Evolutionary conservation across 2,113 vertebrate species (phyloP), one percentile per base, ranked within the genome.

Genomic region (Forbesichthys papilliferus): DNA sequence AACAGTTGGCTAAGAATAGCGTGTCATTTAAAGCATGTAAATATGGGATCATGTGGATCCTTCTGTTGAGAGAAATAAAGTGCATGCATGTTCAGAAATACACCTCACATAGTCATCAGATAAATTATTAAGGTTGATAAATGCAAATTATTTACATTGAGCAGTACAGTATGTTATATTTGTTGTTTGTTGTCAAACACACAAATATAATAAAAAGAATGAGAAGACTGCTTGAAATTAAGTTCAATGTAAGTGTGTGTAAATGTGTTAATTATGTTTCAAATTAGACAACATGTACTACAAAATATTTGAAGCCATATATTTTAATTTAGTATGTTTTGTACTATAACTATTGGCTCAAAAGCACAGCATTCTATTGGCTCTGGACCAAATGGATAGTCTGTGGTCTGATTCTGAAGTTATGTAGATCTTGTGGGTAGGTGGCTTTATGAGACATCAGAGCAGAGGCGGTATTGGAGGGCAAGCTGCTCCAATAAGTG

Each of bases 351-450:
- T 55, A 55, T 55, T 16, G 61, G 57, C 53, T 61, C 76, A 76
- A 64, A 84, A 77, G 64, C 77, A 76, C 61, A 82, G 80, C 81
- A 85, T 51, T 86, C 79, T 77, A 51, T 81, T 89, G 86, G 86
- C 89, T 79, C 65, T 11, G 5, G 66, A 85, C 84, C 87, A 89
- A 88, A 74, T 47, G 68, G 66, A 74, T 81, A 75, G 81, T 83
- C 88, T 91, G 90, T 91, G 90, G 90, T 87, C 74, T 55, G 53
- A 42, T 6, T 42, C 54, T 89, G 73, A 68, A 84, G 85, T 80
- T 87, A 81, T 81, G 76, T 75, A 47, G 66, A 79, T 82, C 61
- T 79, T 47, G 34, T 63, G 78, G 77, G 68, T 72, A 56, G 75
- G 64, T 69, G 47, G 73, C 78, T 73, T 75, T 74, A 57, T 58